A percentile compares a stretch with the other conserved stretches of the same genome.
phyloP scores from a whole-genome alignment of 2,888 invertebrate species.

The Rambutsinella grinnellia region DNA sequence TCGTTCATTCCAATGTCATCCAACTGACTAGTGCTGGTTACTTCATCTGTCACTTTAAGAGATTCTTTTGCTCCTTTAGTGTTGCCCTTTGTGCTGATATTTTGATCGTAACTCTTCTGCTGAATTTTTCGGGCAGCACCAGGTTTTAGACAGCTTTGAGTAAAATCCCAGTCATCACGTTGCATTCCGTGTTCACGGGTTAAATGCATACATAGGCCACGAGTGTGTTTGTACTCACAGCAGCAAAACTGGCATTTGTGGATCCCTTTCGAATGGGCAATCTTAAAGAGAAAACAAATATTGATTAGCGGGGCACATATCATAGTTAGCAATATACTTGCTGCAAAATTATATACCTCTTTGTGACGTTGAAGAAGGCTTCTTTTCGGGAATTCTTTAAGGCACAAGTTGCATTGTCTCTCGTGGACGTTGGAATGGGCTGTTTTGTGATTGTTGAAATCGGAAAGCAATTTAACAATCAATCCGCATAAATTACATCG shows the following conservation, averaged over 20 bases:
- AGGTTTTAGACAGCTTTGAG: neutral
- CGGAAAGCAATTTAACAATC: neutral
- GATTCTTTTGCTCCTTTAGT: neutral
- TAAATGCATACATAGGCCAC: slow-evolving; percentile 1
- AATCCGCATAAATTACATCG: slow-evolving; percentile 22
- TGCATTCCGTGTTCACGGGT: slow-evolving; percentile 10
- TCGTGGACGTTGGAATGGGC: neutral
- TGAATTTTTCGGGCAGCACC: slow-evolving; percentile 7
- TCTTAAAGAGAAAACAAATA: no score
- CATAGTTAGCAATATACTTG: slow-evolving; percentile 8
- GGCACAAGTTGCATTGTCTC: slow-evolving; percentile 17
- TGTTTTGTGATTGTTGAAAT: slow-evolving; percentile 11
- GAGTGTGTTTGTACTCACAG: slow-evolving; percentile 5
- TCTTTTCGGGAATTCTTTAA: neutral
- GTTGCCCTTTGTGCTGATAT: no score
- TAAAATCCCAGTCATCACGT: slow-evolving; percentile 23
- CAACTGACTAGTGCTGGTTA: neutral
- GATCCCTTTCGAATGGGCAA: slow-evolving; percentile 10
- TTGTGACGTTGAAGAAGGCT: neutral
- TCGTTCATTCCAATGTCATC: neutral
- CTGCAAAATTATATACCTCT: slow-evolving; percentile 17
- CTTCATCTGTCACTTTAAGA: neutral
- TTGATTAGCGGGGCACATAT: no score
- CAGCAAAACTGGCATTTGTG: slow-evolving; percentile 26
- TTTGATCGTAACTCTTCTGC: no score